Percentiles rank a stretch among this genome's conserved stretches.
Conservation (phyloP, 2,888 invertebrate species). For the Thereva nobilitata region DNA sequence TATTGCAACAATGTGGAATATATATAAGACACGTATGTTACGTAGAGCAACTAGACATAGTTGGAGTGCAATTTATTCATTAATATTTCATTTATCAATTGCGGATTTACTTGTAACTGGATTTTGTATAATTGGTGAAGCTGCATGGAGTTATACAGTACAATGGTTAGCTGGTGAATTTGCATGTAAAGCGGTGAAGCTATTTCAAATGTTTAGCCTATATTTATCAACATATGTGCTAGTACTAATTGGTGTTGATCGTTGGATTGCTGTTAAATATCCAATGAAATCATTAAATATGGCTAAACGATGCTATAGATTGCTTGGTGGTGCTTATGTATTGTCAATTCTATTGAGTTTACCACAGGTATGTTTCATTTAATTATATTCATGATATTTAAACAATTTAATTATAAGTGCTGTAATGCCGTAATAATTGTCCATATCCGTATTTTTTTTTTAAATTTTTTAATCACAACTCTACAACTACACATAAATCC, state of each 20-base stretch:
- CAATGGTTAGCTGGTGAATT: conserved; percentile 79
- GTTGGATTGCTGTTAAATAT: conserved; percentile 79
- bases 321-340: conserved; percentile 72
- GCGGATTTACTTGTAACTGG: conserved; percentile 81
- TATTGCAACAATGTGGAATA: conserved; percentile 75
- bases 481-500: neutral
- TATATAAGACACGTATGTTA: conserved; percentile 66
- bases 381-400: neutral
- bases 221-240: conserved; percentile 82
- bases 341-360: conserved; percentile 74
- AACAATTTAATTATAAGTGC: neutral
- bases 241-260: conserved; percentile 80
- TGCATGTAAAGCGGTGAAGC: conserved; percentile 79
- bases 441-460: neutral
- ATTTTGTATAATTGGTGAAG: conserved; percentile 80
- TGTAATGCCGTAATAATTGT: conserved; percentile 3
- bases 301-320: conserved; percentile 68
- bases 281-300: conserved; percentile 74
- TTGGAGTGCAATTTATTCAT: conserved; percentile 73
- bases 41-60: conserved; percentile 64
- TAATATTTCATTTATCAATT: conserved; percentile 80
- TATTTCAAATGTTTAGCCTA: conserved; percentile 78
- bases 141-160: conserved; percentile 79
- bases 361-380: conserved; percentile 69
- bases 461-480: no score